These are phyloP conservation scores for Bombus breviceps DNA, from an alignment of 1,140 invertebrate species.

Conservation along the genomic window DNA sequence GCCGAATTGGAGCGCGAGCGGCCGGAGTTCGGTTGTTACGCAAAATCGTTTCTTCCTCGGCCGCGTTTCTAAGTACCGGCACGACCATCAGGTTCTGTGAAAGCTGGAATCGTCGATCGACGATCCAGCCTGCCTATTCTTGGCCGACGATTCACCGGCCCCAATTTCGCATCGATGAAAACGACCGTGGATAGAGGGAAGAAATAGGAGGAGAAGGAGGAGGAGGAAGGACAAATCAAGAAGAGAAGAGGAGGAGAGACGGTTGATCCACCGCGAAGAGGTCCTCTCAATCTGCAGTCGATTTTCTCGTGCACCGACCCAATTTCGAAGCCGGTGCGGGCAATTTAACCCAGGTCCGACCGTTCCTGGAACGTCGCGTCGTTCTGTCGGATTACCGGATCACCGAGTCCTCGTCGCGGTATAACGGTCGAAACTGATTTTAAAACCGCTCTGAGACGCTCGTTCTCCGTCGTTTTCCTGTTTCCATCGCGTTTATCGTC, in stretches of 20 bases:
- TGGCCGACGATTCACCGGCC: constrained; percentile 62
- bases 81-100: background rate
- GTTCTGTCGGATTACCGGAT: constrained; percentile 39
- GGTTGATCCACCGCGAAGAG: constrained; percentile 59
- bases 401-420: constrained; percentile 30
- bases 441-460: background rate
- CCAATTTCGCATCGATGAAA: constrained; percentile 68
- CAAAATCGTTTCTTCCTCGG: constrained; percentile 24
- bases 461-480: background rate
- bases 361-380: constrained; percentile 25
- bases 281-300: constrained; percentile 68
- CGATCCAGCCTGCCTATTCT: constrained; percentile 47
- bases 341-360: constrained; percentile 64
- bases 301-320: constrained; percentile 71
- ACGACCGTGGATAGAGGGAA: constrained; percentile 7
- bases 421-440: constrained; percentile 59
- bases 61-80: too few species aligned
- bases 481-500: background rate
- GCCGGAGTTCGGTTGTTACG: constrained; percentile 25
- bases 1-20: constrained; percentile 36
- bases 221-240: background rate
- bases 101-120: constrained; percentile 40
- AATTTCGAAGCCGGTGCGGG: constrained; percentile 66
- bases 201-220: background rate
- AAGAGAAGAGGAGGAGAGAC: background rate